Base-by-base conservation (phyloP, 1,140 invertebrate species). In the Nymphalis io region DNA sequence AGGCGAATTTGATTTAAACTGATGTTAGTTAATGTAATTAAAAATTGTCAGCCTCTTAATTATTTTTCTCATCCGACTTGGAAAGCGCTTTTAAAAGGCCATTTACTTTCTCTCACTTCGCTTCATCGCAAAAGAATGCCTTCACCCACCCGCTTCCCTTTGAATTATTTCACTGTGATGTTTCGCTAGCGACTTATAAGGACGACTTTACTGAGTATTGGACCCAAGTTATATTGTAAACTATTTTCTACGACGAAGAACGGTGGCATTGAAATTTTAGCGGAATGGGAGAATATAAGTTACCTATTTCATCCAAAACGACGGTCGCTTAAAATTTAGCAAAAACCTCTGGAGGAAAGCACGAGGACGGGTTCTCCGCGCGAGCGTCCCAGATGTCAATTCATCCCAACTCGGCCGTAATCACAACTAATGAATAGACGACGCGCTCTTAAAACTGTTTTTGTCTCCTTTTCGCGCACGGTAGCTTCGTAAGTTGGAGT, bases 391-490 rank as follows among this genome's bases (percentile, higher is more conserved):
- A 82, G 82, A 86, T 90, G 88, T 89, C 87, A 88, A 88, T 88
- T 88, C 85, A 88, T 87, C 86, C 84, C 83, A 75, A 63, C 66
- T 75, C 70, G 75, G 69, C 69, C 78, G 79, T 87, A 88, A 87
- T 88, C 85, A 84, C 87, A 76, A 87, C 89, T 91, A 91, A 91
- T 91, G 89, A 91, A 91, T 89, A 89, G 89, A 79, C 81, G 84
- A 73, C 81, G 81, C 63, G 67, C 78, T 81, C 75, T 83, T 84
- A 79, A 81, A 88, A 79, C 55, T 82, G 73, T 63, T 73, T 70
- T 80, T 68, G 75, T 89, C 89, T 80, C 83, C 72, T 75, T 91
- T 84, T 60, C 72, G 60, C 83, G 18, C 77, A 63, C 60, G 65
- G 67, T 65, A 61, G 46, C 39, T 23, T 53, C 72, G 73, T 71